phyloP scores from a whole-genome alignment of 2,113 vertebrate genomes.

The Daubentonia madagascariensis region DNA sequence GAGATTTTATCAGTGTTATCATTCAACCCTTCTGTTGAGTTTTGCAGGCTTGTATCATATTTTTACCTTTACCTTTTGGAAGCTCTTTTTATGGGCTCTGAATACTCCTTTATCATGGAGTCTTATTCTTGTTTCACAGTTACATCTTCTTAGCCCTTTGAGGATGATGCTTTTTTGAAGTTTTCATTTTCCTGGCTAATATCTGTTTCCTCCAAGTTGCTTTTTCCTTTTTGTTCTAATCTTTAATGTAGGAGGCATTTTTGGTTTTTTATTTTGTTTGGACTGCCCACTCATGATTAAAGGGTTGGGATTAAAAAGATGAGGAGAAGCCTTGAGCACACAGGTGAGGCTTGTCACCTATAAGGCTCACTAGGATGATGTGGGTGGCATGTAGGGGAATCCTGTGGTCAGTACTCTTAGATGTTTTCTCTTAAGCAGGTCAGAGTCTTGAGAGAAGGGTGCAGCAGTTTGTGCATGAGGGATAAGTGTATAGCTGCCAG shows the following conservation, averaged over 20 bases:
- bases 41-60: not conserved
- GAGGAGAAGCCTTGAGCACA: not conserved
- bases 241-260: not conserved
- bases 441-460: not conserved
- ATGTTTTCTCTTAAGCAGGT: not conserved
- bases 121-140: not conserved
- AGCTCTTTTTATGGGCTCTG: not conserved
- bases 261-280: not conserved
- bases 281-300: not conserved
- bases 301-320: not conserved
- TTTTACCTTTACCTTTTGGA: not conserved
- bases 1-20: not conserved
- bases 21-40: not conserved
- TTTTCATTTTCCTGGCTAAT: not conserved
- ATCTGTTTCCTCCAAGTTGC: not conserved
- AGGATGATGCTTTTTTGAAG: not conserved
- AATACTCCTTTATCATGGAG: not conserved
- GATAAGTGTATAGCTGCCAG: not conserved
- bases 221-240: constrained; percentile 14
- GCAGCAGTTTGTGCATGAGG: not conserved
- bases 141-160: not conserved
- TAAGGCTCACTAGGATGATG: not conserved
- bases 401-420: not conserved
- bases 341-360: not conserved
- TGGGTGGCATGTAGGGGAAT: not conserved